Evolutionary conservation across 2,797 vertebrate species (phyloP).

Genomic region (Falco cherrug): DNA sequence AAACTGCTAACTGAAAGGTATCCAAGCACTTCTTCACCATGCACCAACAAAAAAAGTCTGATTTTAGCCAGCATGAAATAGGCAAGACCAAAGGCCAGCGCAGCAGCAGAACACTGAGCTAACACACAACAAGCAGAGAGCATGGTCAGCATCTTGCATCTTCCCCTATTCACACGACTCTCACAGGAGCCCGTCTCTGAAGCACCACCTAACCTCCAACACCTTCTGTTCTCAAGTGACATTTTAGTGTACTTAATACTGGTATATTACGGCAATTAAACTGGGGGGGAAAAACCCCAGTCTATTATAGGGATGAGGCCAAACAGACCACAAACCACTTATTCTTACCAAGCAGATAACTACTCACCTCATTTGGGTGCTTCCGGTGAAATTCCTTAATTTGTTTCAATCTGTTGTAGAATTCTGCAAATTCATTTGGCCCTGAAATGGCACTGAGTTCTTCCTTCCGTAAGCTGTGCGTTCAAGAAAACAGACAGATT

Average conservation of each 20-base stretch:
- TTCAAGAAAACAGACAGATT: not conserved
- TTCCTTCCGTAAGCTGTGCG: constrained; percentile 88
- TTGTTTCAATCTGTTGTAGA: constrained; percentile 96
- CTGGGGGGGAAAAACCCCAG: not conserved
- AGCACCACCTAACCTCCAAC: not conserved
- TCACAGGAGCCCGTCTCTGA: not conserved
- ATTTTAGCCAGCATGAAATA: not conserved
- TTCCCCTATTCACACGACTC: not conserved
- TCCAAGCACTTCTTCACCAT: not conserved
- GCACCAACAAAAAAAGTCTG: not conserved
- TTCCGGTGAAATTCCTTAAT: constrained; percentile 99
- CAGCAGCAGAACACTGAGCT: not conserved
- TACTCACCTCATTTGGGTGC: constrained; percentile 92
- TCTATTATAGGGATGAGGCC: not conserved
- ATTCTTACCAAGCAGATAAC: accelerated
- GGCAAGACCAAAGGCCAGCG: not conserved
- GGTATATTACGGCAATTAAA: not conserved
- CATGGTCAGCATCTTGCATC: accelerated
- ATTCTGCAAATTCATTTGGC: constrained; percentile 97
- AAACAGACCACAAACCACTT: not conserved
- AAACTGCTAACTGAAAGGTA: not conserved
- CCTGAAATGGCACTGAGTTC: constrained; percentile 96
- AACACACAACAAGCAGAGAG: not conserved
- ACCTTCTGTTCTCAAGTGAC: not conserved
- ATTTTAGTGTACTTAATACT: not conserved